A percentile compares a stretch with the other conserved stretches of the same genome.
These are phyloP conservation scores for Cabera pusaria DNA, from an alignment of 2,888 invertebrate genomes.

Conservation along the genomic window DNA sequence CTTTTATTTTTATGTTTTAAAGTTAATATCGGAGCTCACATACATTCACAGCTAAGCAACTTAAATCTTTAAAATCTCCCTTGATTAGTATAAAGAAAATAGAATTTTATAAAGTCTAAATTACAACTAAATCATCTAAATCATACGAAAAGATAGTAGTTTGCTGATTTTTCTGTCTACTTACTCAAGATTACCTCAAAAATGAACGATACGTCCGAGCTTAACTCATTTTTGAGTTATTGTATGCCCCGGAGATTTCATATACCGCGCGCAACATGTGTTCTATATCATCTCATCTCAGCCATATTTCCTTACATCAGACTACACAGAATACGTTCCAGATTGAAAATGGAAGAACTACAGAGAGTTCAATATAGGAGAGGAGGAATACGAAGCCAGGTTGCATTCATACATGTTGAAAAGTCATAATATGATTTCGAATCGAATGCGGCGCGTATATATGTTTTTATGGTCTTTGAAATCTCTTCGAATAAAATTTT, in stretches of 20 bases:
- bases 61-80: too few species aligned
- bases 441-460: constrained; percentile 65
- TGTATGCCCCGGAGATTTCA: constrained; percentile 56
- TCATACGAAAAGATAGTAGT: too few species aligned
- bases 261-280: constrained; percentile 67
- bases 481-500: constrained; percentile 57
- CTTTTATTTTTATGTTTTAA: too few species aligned
- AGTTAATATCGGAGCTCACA: too few species aligned
- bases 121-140: too few species aligned
- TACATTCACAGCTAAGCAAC: too few species aligned
- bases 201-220: constrained; percentile 55
- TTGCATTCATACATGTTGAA: constrained; percentile 74
- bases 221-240: constrained; percentile 74
- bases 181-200: constrained; percentile 2
- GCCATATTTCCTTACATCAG: constrained; percentile 63
- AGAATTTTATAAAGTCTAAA: too few species aligned
- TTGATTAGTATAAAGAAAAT: too few species aligned
- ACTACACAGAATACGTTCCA: constrained; percentile 45
- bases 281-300: constrained; percentile 67
- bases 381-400: constrained; percentile 62
- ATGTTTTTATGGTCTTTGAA: constrained; percentile 61
- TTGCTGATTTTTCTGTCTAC: too few species aligned
- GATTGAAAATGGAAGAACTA: constrained; percentile 72
- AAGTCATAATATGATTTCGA: constrained; percentile 74
- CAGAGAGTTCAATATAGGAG: constrained; percentile 69